Base-by-base conservation (phyloP, 1,140 invertebrate species). In the Drosophila mauritiana region DNA sequence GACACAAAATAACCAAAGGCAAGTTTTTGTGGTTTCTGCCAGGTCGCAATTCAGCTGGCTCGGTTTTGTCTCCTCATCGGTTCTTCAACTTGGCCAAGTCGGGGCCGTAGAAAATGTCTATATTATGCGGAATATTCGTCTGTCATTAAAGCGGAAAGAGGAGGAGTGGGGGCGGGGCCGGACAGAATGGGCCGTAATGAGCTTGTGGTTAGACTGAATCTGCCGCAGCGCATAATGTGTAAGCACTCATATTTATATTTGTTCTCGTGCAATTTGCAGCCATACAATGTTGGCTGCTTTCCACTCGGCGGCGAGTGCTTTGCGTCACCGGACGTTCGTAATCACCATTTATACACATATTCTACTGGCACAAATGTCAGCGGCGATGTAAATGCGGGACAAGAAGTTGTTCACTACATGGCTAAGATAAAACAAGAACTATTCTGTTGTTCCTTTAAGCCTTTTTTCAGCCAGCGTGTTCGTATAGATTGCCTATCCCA, bases 1-100 rank as follows among this genome's bases (percentile, higher is more conserved):
- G 82, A 78, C 61, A 88, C 61, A 82, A 85, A 88, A 67, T 88
- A 85, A 82, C 59, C 78, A 67, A 78, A 85, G 74, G 82, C 82
- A 78, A 65, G 53, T 80, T 73, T 79, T 72, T 79, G 77, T 54
- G 72, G 69, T 79, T 79, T 67, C 36, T 48, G 49, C 20, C 52
- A 57, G 67, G 67, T 70, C 64, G 67, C 67, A 36, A 56, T 70
- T 70, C 51, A 70, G 65, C 68, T 72, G 46, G 65, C 48, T 43
- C 34, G 52, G 46, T 46, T 40, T 69, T 49, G 72, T 46, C 67
- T 37, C 43, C 69, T 73, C 65, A 20, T 73, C 75, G 57, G 45
- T 13, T 61, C 54, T 42, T 67, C 63, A 34, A 15, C n/a, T 45
- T 55, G 59, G 45, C 61, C 49, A 36, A 70, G 67, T 70, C 64